phyloP scores from a whole-genome alignment of 2,888 invertebrate species.

The Heterodera filipjevi region DNA sequence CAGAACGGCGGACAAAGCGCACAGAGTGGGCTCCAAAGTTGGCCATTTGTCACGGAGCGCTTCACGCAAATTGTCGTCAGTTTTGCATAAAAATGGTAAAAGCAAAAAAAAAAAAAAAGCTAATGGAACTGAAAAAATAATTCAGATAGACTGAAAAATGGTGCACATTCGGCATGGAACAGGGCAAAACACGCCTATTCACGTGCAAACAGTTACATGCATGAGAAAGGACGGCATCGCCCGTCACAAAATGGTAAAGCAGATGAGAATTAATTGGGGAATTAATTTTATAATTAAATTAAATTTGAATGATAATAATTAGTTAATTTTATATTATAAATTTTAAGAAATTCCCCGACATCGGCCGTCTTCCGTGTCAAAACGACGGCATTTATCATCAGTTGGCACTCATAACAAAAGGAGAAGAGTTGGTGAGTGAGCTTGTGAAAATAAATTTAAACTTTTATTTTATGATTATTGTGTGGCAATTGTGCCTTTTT shows the following conservation, averaged over 20 bases:
- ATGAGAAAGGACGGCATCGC: not conserved
- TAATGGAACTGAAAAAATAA: not conserved
- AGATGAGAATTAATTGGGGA: no score
- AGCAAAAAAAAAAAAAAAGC: not conserved
- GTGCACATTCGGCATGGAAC: not conserved
- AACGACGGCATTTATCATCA: no score
- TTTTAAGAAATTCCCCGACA: no score
- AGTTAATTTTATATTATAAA: no score
- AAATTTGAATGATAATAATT: no score
- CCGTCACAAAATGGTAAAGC: not conserved
- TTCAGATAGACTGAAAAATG: not conserved
- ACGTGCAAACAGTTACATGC: not conserved
- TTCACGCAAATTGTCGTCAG: not conserved
- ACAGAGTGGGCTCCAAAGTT: not conserved
- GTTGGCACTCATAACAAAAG: no score
- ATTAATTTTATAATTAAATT: not conserved
- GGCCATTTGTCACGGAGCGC: not conserved
- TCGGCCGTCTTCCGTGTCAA: no score
- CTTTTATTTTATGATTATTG: no score
- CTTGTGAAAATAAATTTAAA: no score
- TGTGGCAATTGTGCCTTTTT: no score
- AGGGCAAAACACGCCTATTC: not conserved
- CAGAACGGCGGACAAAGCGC: not conserved
- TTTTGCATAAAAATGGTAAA: not conserved
- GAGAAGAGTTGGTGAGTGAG: no score